These are phyloP conservation scores for Euura saliciscinereae DNA, from an alignment of 1,140 invertebrate species.

Conservation along the genomic window DNA sequence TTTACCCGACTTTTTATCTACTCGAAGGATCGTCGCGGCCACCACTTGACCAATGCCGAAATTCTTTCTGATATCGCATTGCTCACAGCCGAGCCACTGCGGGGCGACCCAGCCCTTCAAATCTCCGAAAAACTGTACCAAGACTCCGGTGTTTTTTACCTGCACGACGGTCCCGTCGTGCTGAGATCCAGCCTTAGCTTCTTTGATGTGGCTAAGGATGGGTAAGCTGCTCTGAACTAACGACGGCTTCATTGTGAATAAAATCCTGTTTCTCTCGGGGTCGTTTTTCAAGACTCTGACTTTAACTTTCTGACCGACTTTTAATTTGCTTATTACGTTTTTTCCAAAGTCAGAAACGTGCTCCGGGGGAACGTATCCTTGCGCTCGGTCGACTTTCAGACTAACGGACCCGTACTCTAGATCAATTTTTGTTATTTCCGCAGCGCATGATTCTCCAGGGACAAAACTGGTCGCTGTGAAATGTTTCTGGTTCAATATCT, in stretches of 20 bases:
- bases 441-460: conserved; percentile 60
- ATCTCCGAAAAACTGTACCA: conserved; percentile 67
- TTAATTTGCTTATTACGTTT: conserved; percentile 42
- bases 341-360: conserved; percentile 39
- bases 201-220: conserved; percentile 54
- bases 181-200: conserved; percentile 57
- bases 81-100: conserved; percentile 57
- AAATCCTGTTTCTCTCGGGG: conserved; percentile 45
- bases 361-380: conserved; percentile 46
- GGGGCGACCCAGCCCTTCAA: conserved; percentile 64
- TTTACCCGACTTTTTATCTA: conserved; percentile 49
- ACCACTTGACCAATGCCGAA: conserved; percentile 69
- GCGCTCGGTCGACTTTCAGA: conserved; percentile 46
- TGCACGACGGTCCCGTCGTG: conserved; percentile 65
- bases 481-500: conserved; percentile 58
- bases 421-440: conserved; percentile 49
- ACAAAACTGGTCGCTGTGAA: conserved; percentile 59
- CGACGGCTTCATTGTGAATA: conserved; percentile 65
- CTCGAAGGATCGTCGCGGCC: conserved; percentile 52
- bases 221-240: conserved; percentile 60
- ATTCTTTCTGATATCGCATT: conserved; percentile 51
- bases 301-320: conserved; percentile 56
- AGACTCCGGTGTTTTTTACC: conserved; percentile 54
- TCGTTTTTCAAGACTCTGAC: conserved; percentile 62
- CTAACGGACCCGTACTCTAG: conserved; percentile 36